A percentile compares a stretch with the other conserved stretches of the same genome.
Evolutionary conservation across 2,797 vertebrate species (phyloP).

Genomic region (Enteromius mattozi): DNA sequence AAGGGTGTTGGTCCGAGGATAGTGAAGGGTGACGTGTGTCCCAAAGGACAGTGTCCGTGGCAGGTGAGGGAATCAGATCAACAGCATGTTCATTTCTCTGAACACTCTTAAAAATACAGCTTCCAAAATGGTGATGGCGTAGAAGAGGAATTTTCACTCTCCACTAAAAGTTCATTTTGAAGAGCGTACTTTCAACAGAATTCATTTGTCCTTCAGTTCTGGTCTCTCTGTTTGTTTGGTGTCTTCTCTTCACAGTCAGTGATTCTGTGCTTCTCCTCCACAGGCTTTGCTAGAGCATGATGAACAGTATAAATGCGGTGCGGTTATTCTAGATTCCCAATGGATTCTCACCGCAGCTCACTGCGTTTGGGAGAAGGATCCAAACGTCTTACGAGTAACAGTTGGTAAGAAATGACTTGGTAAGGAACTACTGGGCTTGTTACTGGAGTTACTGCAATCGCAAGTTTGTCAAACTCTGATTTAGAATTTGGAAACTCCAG

Average conservation of each 20-base stretch:
- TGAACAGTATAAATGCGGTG: slow-evolving; percentile 77
- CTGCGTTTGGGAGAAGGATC: slow-evolving; percentile 74
- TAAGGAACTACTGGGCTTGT: neutral
- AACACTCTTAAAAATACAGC: neutral
- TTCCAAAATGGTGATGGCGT: neutral
- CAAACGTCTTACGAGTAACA: slow-evolving; percentile 60
- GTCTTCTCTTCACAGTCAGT: neutral
- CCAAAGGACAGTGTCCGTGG: slow-evolving; percentile 92
- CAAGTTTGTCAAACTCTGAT: neutral
- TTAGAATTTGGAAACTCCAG: neutral
- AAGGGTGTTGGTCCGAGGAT: slow-evolving; percentile 76
- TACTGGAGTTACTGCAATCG: neutral
- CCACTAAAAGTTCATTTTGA: no score
- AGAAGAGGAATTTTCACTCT: neutral
- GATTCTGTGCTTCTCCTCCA: slow-evolving; percentile 9
- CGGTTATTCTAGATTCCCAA: slow-evolving; percentile 76
- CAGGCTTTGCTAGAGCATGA: slow-evolving; percentile 81
- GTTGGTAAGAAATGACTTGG: slow-evolving; percentile 77
- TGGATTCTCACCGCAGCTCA: slow-evolving; percentile 94
- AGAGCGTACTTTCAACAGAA: neutral
- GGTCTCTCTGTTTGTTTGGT: neutral
- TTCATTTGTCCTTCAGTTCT: neutral
- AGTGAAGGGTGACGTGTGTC: slow-evolving; percentile 84
- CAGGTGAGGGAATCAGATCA: slow-evolving; percentile 78
- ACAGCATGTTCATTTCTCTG: neutral